Conservation (phyloP, 2,113 vertebrate genomes). For the Platysternon megacephalum region DNA sequence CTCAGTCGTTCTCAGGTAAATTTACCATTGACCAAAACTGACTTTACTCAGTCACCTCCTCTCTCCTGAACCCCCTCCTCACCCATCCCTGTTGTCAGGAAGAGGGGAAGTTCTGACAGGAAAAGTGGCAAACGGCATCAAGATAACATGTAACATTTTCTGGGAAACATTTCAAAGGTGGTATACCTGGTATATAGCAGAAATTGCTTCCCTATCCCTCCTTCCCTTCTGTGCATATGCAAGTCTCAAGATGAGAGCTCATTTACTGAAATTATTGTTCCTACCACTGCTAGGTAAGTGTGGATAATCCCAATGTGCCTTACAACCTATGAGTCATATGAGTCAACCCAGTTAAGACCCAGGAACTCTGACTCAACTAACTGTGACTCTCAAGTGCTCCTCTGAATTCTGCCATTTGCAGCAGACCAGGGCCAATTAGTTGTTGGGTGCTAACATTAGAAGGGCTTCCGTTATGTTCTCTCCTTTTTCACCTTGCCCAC, state of each 20-base stretch:
- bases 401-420: background rate
- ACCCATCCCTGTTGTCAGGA: background rate
- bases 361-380: background rate
- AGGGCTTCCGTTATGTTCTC: background rate
- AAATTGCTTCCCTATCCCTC: background rate
- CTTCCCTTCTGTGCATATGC: background rate
- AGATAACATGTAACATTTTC: background rate
- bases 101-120: background rate
- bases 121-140: background rate
- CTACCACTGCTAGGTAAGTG: background rate
- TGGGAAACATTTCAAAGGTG: background rate
- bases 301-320: background rate
- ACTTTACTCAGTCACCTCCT: background rate
- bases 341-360: background rate
- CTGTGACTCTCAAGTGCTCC: background rate
- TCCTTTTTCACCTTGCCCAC: background rate
- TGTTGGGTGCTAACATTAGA: background rate
- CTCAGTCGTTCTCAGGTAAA: background rate
- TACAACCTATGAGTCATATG: background rate
- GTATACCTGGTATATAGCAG: background rate
- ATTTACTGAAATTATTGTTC: fast-evolving
- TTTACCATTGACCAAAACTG: background rate
- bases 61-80: background rate
- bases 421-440: background rate
- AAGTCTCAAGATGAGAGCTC: background rate